phyloP scores from a whole-genome alignment of 2,888 invertebrate genomes.

The Rhingia rostrata region DNA sequence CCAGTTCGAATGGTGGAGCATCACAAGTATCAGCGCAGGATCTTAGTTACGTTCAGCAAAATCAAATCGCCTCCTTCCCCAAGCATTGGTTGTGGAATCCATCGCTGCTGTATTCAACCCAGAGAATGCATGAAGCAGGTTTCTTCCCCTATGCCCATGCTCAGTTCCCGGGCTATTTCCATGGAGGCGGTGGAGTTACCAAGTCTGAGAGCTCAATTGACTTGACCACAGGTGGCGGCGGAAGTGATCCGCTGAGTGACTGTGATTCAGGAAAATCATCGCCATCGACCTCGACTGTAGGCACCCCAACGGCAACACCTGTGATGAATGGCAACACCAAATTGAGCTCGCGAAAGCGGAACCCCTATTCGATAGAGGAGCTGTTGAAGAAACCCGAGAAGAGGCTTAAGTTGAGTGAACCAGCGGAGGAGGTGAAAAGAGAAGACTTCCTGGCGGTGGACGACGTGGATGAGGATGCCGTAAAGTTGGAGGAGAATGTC shows the following conservation, averaged over 20 bases:
- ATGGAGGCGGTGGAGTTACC: slow-evolving; percentile 77
- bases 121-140: slow-evolving; percentile 78
- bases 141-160: slow-evolving; percentile 76
- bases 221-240: slow-evolving; percentile 78
- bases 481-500: slow-evolving; percentile 80
- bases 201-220: slow-evolving; percentile 82
- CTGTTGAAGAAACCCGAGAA: slow-evolving; percentile 91
- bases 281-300: slow-evolving; percentile 78
- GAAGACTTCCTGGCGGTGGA: slow-evolving; percentile 52
- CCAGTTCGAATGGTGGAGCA: slow-evolving; percentile 39
- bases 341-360: slow-evolving; percentile 84
- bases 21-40: slow-evolving; percentile 76
- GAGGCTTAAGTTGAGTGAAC: slow-evolving; percentile 74
- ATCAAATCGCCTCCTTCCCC: slow-evolving; percentile 77
- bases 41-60: slow-evolving; percentile 78
- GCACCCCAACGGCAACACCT: slow-evolving; percentile 74
- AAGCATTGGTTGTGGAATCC: slow-evolving; percentile 83
- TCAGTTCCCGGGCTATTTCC: slow-evolving; percentile 77
- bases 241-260: slow-evolving; percentile 80
- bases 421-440: slow-evolving; percentile 37
- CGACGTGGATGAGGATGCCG: slow-evolving; percentile 75
- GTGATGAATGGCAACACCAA: slow-evolving; percentile 77
- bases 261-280: slow-evolving; percentile 83
- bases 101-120: slow-evolving; percentile 81
- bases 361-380: slow-evolving; percentile 94